Evolutionary conservation across 2,888 invertebrate genomes (phyloP).

Genomic region (Nycteola revayana): DNA sequence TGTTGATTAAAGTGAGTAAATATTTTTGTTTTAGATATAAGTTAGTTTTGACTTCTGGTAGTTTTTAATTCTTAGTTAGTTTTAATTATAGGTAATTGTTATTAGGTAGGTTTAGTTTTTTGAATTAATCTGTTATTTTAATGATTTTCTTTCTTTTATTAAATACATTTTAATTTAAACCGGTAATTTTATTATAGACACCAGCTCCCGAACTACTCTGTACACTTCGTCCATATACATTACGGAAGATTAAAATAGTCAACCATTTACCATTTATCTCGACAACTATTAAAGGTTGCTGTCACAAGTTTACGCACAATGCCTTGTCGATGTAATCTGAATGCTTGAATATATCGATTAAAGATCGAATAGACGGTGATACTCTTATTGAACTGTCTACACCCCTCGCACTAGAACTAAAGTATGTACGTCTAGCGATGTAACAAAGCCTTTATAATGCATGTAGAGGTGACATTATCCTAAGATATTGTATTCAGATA

Average conservation of each 20-base stretch:
- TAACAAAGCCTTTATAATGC: slow-evolving; percentile 62
- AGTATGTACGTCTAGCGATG: slow-evolving; percentile 50
- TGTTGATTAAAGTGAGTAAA: no score
- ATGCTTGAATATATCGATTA: slow-evolving; percentile 62
- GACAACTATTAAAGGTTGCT: slow-evolving; percentile 39
- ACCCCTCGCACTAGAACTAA: slow-evolving; percentile 56
- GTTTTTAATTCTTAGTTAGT: no score
- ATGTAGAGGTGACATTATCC: slow-evolving; percentile 47
- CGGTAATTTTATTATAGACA: no score
- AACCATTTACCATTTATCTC: slow-evolving; percentile 22
- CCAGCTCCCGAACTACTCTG: no score
- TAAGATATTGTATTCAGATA: slow-evolving; percentile 36
- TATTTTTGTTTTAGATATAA: no score
- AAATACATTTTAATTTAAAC: no score
- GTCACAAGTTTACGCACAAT: slow-evolving; percentile 59
- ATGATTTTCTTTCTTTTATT: no score
- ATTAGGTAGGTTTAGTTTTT: no score
- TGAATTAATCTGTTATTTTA: no score
- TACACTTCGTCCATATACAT: no score
- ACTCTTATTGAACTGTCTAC: slow-evolving; percentile 75
- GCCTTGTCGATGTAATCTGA: slow-evolving; percentile 63
- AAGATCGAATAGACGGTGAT: slow-evolving; percentile 51
- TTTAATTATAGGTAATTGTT: no score
- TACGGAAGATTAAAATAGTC: slow-evolving; percentile 14
- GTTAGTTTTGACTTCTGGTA: no score